Base-by-base conservation (phyloP, 2,113 vertebrate species). In the Ophthalmolycus amberensis region DNA sequence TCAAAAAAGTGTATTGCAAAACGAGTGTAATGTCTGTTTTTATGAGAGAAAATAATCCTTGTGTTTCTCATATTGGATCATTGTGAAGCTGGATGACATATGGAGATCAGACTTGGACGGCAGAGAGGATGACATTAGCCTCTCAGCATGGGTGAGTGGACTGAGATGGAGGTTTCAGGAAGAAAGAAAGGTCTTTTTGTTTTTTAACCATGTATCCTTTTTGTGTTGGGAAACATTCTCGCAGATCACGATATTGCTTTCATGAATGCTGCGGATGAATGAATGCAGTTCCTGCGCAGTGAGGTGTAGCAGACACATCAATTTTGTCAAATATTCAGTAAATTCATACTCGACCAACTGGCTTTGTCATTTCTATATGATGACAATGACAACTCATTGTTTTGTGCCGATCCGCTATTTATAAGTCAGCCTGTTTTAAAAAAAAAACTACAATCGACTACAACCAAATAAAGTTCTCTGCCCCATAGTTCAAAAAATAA, bases 101-200 rank as follows among this genome's bases (percentile, higher is more conserved):
- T 48, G 73, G 85, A 87, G 87, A 78, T 37, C 25, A 79, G 82
- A 73, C 71, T 88, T 85, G 70, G 81, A 76, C 83, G 83, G 88
- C 79, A 75, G 75, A 81, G 78, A 86, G 76, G 76, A 86, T 88
- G 80, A 80, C 79, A 90, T 91, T 90, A 80, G 78, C 86, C 75
- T 75, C 89, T 73, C 89, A 88, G 90, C 88, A 89, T 87, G 86
- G 77, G 63, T 88, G 81, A 84, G 82, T 14, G 75, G 79, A 86
- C 82, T 83, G 84, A 71, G 46, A 56, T 72, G 70, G 69, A 71
- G 60, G 75, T 77, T 67, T 84, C 67, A 77, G 73, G 20, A 62
- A 78, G 20, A 42, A 74, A 50, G 34, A 82, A 85, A 80, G 72
- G 11, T 14, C 6, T 60, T 32, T 2, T 80, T 70, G 74, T 52